These are phyloP conservation scores for Trichonephila clavipes DNA, from an alignment of 1,140 invertebrate species.

Conservation along the genomic window DNA sequence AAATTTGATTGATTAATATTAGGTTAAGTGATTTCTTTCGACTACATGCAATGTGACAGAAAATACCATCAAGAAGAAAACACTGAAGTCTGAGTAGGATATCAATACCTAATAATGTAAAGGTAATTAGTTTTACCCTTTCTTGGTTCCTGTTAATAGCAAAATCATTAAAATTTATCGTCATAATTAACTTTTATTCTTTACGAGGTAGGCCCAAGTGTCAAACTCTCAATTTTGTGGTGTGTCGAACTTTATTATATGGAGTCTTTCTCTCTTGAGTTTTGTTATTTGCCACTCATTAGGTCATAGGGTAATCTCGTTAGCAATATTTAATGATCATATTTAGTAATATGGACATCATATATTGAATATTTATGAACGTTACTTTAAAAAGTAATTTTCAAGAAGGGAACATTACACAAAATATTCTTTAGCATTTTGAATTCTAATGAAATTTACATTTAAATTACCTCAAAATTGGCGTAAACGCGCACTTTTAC, in stretches of 20 bases:
- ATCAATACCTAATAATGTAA: not conserved
- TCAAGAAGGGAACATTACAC: too few relatives aligned
- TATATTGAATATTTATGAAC: too few relatives aligned
- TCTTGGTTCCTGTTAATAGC: not conserved
- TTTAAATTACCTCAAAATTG: too few relatives aligned
- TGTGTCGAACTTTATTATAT: constrained; percentile 19
- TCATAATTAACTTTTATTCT: constrained; percentile 26
- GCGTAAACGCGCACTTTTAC: too few relatives aligned
- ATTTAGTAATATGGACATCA: not conserved
- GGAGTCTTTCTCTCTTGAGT: not conserved
- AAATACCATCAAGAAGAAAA: not conserved
- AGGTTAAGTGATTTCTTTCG: constrained; percentile 15
- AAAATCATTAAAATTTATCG: constrained; percentile 14
- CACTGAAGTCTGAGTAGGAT: not conserved
- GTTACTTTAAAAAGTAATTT: too few relatives aligned
- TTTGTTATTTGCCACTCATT: not conserved
- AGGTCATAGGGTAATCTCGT: not conserved
- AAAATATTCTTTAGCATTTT: too few relatives aligned
- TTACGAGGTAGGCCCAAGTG: not conserved
- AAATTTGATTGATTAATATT: constrained; percentile 8
- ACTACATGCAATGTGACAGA: not conserved
- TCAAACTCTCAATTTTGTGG: not conserved
- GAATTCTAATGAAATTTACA: too few relatives aligned
- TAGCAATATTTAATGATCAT: constrained; percentile 24
- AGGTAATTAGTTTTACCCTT: constrained; percentile 3